These are phyloP conservation scores for Drosophila yooni DNA, from an alignment of 2,888 invertebrate species.

Conservation along the genomic window DNA sequence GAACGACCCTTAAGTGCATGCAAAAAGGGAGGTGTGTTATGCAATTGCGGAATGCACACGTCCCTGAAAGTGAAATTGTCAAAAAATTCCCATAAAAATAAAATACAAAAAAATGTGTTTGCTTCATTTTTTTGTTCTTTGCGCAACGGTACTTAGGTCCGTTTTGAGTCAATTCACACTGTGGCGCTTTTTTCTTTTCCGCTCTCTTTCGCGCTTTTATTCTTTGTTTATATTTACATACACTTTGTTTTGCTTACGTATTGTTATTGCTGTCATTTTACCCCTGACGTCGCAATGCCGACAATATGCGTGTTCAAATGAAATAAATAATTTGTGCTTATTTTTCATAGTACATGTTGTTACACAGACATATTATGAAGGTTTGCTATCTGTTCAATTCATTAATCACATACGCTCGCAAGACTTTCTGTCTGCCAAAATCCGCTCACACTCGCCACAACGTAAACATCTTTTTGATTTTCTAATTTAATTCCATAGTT, in stretches of 20 bases:
- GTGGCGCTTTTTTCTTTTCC: slow-evolving; percentile 37
- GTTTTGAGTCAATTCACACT: slow-evolving; percentile 40
- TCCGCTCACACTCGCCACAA: slow-evolving; percentile 17
- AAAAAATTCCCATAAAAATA: neutral
- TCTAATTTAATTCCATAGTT: slow-evolving; percentile 43
- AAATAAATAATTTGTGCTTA: slow-evolving; percentile 38
- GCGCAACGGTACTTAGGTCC: slow-evolving; percentile 23
- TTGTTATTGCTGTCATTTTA: slow-evolving; percentile 51
- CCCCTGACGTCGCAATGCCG: slow-evolving; percentile 3
- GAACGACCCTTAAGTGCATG: slow-evolving; percentile 60
- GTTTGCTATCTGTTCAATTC: slow-evolving; percentile 1
- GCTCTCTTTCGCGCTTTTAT: slow-evolving; percentile 58
- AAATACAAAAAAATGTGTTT: slow-evolving; percentile 6
- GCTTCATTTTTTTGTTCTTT: slow-evolving; percentile 5
- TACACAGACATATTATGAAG: neutral
- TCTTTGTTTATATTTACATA: slow-evolving; percentile 76
- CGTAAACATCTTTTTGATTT: slow-evolving; percentile 38
- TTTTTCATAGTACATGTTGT: slow-evolving; percentile 19
- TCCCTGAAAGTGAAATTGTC: slow-evolving; percentile 36
- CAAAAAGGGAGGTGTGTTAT: slow-evolving; percentile 50
- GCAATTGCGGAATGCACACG: slow-evolving; percentile 43
- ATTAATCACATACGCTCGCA: slow-evolving; percentile 55
- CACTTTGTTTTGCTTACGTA: slow-evolving; percentile 64
- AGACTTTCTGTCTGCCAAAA: slow-evolving; percentile 5
- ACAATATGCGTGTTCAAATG: slow-evolving; percentile 17